Percentiles rank a stretch among this genome's conserved stretches.
Evolutionary conservation across 2,888 invertebrate species (phyloP).

Genomic region (Euplexia lucipara): DNA sequence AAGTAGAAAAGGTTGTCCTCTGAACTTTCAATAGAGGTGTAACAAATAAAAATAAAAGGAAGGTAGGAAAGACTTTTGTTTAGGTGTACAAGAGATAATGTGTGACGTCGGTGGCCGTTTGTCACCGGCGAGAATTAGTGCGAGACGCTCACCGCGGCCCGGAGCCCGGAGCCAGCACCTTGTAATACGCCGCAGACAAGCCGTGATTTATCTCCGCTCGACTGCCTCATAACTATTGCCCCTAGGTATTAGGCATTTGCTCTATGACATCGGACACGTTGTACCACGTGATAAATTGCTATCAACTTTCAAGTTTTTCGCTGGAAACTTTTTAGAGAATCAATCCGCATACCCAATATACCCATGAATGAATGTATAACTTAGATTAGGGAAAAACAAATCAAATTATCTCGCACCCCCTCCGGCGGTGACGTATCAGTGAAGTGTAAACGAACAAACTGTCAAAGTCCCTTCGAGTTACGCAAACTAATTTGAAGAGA

Average conservation of each 20-base stretch:
- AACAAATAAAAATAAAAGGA: slow-evolving; percentile 22
- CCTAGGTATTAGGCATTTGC: slow-evolving; percentile 59
- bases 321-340: slow-evolving; percentile 23
- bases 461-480: slow-evolving; percentile 49
- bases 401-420: slow-evolving; percentile 24
- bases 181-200: slow-evolving; percentile 46
- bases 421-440: slow-evolving; percentile 33
- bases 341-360: slow-evolving; percentile 2
- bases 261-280: slow-evolving; percentile 45
- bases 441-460: slow-evolving; percentile 48
- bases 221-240: slow-evolving; percentile 59
- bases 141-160: slow-evolving; percentile 36
- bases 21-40: slow-evolving; percentile 21
- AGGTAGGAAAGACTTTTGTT: slow-evolving; percentile 37
- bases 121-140: slow-evolving; percentile 55
- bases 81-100: slow-evolving; percentile 54
- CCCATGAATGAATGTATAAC: background rate
- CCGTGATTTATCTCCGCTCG: slow-evolving; percentile 60
- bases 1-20: background rate
- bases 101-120: slow-evolving; percentile 50
- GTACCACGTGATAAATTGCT: slow-evolving; percentile 50
- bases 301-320: slow-evolving; percentile 17
- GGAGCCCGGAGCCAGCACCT: slow-evolving; percentile 25
- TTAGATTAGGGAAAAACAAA: slow-evolving; percentile 23
- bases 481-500: slow-evolving; percentile 60